phyloP scores from a whole-genome alignment of 2,113 vertebrate species.

The Herpailurus yagouaroundi region DNA sequence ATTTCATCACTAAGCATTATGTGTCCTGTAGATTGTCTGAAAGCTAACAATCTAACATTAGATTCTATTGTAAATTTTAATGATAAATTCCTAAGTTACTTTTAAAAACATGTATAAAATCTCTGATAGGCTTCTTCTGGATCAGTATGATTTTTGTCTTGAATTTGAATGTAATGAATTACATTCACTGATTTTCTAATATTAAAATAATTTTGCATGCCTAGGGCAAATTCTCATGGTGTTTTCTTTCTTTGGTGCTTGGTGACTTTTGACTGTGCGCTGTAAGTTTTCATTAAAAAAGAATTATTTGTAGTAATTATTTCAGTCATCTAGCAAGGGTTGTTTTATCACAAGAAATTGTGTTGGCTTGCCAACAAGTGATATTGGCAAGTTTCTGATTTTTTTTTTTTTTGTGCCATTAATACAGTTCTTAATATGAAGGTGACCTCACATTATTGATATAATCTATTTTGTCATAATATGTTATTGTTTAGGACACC shows the following conservation, averaged over 20 bases:
- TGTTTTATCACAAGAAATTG: background rate
- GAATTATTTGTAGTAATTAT: background rate
- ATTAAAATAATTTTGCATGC: background rate
- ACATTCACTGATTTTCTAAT: background rate
- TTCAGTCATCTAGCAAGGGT: background rate
- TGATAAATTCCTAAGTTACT: background rate
- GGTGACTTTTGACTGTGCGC: background rate
- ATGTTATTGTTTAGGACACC: background rate
- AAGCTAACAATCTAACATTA: background rate
- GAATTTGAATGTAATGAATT: background rate
- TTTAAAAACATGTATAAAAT: background rate
- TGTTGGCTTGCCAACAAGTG: background rate
- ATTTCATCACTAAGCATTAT: background rate
- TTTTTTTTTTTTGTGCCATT: background rate
- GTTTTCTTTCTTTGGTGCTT: background rate
- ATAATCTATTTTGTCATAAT: conserved; percentile 8
- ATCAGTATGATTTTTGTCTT: background rate
- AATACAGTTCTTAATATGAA: background rate
- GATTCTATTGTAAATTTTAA: background rate
- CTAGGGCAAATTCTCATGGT: background rate
- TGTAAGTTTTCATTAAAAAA: background rate
- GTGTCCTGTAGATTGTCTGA: background rate
- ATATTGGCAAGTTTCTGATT: background rate
- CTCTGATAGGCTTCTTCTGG: background rate
- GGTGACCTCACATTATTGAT: background rate